Conservation (phyloP, 2,797 vertebrate species). For the Cercopithecus hamlyni region DNA sequence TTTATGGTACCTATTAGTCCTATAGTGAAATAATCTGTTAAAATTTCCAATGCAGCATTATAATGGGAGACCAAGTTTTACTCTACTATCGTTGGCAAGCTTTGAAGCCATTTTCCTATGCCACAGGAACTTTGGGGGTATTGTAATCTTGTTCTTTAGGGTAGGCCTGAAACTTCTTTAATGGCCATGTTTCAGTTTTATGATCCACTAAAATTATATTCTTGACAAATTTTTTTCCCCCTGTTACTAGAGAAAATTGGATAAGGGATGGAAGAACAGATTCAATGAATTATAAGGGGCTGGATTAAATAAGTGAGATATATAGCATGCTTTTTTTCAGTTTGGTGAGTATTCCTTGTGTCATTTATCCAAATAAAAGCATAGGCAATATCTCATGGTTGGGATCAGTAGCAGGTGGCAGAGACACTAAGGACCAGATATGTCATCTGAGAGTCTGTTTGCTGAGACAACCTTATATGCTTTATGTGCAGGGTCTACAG, state of each 20-base stretch:
- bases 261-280: neutral
- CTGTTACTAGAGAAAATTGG: neutral
- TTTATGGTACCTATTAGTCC: neutral
- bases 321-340: neutral
- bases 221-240: neutral
- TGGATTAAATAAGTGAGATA: neutral
- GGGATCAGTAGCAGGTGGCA: neutral
- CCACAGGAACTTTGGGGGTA: neutral
- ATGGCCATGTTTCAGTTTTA: neutral
- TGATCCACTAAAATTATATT: neutral
- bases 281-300: neutral
- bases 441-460: conserved; percentile 5
- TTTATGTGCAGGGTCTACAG: neutral
- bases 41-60: neutral
- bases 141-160: neutral
- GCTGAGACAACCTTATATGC: neutral
- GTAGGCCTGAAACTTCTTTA: neutral
- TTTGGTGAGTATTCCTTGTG: neutral
- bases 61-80: neutral
- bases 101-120: conserved; percentile 2
- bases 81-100: neutral
- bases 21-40: neutral
- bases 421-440: neutral
- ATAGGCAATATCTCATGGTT: neutral
- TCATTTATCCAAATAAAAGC: conserved; percentile 29